These are phyloP conservation scores for Halesus radiatus DNA, from an alignment of 1,140 invertebrate genomes.

Conservation along the genomic window DNA sequence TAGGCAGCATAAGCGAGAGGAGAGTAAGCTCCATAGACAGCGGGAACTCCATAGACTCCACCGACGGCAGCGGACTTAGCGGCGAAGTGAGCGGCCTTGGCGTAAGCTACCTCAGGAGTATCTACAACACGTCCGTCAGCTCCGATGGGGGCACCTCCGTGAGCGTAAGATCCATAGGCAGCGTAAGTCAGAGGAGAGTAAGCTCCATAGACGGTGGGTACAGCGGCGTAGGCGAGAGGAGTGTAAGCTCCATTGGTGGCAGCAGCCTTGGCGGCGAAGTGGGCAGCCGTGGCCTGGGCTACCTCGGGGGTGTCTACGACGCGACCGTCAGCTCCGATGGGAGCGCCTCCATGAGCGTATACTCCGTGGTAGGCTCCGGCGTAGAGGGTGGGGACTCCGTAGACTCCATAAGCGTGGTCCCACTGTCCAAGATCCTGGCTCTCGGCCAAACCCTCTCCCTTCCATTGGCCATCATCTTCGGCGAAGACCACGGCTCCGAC, in stretches of 20 bases:
- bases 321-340: constrained; percentile 58
- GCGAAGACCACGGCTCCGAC: no score
- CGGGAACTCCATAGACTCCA: neutral
- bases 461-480: constrained; percentile 52
- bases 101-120: constrained; percentile 51
- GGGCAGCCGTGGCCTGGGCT: constrained; percentile 67
- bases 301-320: constrained; percentile 68
- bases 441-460: constrained; percentile 48
- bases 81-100: constrained; percentile 46
- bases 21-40: neutral
- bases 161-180: neutral
- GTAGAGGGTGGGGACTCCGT: neutral
- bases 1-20: neutral
- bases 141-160: constrained; percentile 12
- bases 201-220: no score
- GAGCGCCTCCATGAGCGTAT: constrained; percentile 54
- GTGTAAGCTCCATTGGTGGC: constrained; percentile 2
- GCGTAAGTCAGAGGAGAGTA: neutral
- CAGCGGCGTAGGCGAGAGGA: constrained; percentile 4
- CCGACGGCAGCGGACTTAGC: no score
- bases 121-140: constrained; percentile 46
- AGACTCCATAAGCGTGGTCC: constrained; percentile 53
- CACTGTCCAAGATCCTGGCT: constrained; percentile 37
- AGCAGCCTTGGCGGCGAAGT: constrained; percentile 62
- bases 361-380: constrained; percentile 57